Percentiles rank a stretch among this genome's conserved stretches.
Evolutionary conservation across 2,888 invertebrate genomes (phyloP).

Genomic region (Archaeoteleia sp.): DNA sequence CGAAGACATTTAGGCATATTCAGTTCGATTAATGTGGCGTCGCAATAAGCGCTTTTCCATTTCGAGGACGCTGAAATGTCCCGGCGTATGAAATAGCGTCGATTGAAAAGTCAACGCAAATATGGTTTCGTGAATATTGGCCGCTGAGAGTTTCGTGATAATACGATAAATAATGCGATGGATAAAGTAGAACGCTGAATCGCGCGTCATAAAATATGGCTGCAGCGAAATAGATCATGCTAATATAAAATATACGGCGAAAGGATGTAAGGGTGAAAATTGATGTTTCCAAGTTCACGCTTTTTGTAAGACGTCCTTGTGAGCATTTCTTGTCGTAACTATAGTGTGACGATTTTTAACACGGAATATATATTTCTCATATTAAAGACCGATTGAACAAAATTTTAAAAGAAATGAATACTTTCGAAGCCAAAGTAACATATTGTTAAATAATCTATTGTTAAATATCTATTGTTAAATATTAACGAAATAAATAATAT

Average conservation of each 20-base stretch:
- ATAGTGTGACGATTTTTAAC: too few species aligned
- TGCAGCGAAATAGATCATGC: constrained; percentile 38
- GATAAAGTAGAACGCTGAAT: constrained; percentile 38
- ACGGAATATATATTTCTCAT: too few species aligned
- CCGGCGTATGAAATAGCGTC: constrained; percentile 1
- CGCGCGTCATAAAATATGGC: constrained; percentile 33
- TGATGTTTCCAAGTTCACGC: constrained; percentile 40
- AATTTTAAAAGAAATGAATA: too few species aligned
- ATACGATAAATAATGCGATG: constrained; percentile 39
- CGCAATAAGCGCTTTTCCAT: background rate
- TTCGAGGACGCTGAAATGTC: constrained; percentile 9
- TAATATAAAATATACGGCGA: constrained; percentile 30
- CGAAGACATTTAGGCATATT: constrained; percentile 10
- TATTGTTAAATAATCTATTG: too few species aligned
- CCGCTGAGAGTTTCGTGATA: constrained; percentile 30
- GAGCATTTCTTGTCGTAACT: too few species aligned
- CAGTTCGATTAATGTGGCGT: constrained; percentile 1
- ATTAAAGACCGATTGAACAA: too few species aligned
- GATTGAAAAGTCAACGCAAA: constrained; percentile 31
- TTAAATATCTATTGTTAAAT: too few species aligned
- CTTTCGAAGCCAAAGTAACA: too few species aligned
- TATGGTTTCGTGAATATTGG: too few species aligned
- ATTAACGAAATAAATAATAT: too few species aligned
- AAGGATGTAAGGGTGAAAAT: constrained; percentile 35
- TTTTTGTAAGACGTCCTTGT: constrained; percentile 12